Conservation (phyloP, 2,888 invertebrate genomes). For the Perithous albicinctus region DNA sequence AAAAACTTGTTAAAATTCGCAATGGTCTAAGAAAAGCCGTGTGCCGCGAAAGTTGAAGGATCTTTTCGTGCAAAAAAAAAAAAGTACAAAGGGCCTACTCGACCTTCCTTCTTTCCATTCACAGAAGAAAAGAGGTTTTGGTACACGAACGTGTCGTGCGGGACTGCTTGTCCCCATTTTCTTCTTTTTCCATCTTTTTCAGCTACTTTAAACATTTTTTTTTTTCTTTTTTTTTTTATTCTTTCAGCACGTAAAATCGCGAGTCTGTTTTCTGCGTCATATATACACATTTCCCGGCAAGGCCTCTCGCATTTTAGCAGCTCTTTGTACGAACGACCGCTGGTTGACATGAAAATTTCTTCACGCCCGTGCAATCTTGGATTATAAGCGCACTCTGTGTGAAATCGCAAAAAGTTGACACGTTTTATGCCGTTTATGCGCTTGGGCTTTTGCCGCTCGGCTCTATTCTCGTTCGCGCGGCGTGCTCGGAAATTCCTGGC, state of each 20-base stretch:
- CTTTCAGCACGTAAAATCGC: slow-evolving; percentile 49
- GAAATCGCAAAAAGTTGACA: slow-evolving; percentile 42
- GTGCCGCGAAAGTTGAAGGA: not conserved
- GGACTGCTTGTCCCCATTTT: slow-evolving; percentile 58
- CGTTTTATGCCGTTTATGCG: slow-evolving; percentile 47
- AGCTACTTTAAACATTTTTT: too few species aligned
- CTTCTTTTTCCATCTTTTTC: slow-evolving; percentile 16
- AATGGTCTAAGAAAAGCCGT: not conserved
- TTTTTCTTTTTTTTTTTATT: slow-evolving; percentile 34
- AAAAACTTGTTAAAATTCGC: slow-evolving; percentile 23
- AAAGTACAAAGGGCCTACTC: slow-evolving; percentile 59
- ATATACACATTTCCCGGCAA: slow-evolving; percentile 12
- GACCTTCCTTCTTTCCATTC: slow-evolving; percentile 56
- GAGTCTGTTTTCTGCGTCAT: slow-evolving; percentile 35
- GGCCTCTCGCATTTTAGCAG: slow-evolving; percentile 33
- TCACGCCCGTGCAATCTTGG: slow-evolving; percentile 25
- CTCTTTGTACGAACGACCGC: slow-evolving; percentile 3
- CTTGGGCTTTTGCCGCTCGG: slow-evolving; percentile 2
- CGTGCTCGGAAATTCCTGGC: slow-evolving; percentile 34
- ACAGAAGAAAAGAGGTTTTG: slow-evolving; percentile 48
- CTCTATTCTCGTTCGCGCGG: slow-evolving; percentile 3
- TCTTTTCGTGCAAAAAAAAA: slow-evolving; percentile 20
- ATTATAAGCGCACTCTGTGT: slow-evolving; percentile 16
- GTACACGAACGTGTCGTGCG: slow-evolving; percentile 15
- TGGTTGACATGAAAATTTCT: slow-evolving; percentile 29